phyloP scores from a whole-genome alignment of 2,888 invertebrate species.

The Caradrina kadenii region DNA sequence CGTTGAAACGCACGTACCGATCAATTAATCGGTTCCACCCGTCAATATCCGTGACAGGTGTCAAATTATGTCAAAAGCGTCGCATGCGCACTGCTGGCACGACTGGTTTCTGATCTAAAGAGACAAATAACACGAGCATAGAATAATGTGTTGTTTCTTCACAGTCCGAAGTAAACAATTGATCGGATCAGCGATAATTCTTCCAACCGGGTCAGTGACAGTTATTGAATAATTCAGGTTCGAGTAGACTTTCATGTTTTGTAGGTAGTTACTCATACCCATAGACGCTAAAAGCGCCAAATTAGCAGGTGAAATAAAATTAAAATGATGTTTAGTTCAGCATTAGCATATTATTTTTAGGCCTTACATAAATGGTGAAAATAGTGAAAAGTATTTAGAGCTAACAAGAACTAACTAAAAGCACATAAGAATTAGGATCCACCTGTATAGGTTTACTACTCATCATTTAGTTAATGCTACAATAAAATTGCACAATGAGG shows the following conservation, averaged over 20 bases:
- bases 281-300: background rate
- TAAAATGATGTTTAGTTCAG: background rate
- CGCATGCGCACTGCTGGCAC: slow-evolving; percentile 25
- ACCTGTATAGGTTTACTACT: slow-evolving; percentile 54
- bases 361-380: background rate
- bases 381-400: background rate
- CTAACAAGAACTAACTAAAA: slow-evolving; percentile 13
- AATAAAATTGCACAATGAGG: slow-evolving; percentile 81
- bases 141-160: slow-evolving; percentile 40
- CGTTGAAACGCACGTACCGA: slow-evolving; percentile 37
- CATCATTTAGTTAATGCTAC: slow-evolving; percentile 81
- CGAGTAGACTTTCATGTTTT: slow-evolving; percentile 25
- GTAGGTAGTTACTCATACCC: background rate
- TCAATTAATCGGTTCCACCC: slow-evolving; percentile 48
- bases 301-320: background rate
- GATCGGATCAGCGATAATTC: slow-evolving; percentile 32
- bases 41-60: slow-evolving; percentile 56
- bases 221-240: slow-evolving; percentile 41
- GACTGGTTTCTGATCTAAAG: slow-evolving; percentile 37
- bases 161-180: slow-evolving; percentile 27
- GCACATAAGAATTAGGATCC: slow-evolving; percentile 7
- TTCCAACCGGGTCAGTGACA: slow-evolving; percentile 31
- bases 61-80: slow-evolving; percentile 57
- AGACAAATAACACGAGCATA: slow-evolving; percentile 30
- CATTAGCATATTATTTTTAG: background rate